Percentiles rank a stretch among this genome's conserved stretches.
Conservation (phyloP, 2,113 vertebrate species). For the Odontophorus gujanensis region DNA sequence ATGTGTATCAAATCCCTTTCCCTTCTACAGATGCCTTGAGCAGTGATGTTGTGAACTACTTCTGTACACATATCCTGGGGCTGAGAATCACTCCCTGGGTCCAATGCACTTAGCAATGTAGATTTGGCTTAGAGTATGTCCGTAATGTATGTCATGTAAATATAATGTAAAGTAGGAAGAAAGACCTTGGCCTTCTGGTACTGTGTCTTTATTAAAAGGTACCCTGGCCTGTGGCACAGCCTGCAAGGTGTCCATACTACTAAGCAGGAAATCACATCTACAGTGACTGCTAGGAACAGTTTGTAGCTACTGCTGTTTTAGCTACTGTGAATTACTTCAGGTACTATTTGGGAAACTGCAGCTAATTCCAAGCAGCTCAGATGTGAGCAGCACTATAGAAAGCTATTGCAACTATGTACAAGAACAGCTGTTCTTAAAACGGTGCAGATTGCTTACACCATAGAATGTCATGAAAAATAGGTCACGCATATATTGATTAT, state of each 20-base stretch:
- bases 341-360: background rate
- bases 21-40: background rate
- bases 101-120: background rate
- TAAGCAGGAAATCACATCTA: background rate
- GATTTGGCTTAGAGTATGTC: background rate
- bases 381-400: background rate
- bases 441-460: background rate
- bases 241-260: accelerated
- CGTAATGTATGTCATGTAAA: background rate
- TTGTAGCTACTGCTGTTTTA: background rate
- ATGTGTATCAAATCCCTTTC: background rate
- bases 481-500: background rate
- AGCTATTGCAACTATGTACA: background rate
- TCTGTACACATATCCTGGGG: background rate
- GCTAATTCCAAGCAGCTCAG: background rate
- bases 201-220: background rate
- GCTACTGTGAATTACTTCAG: accelerated
- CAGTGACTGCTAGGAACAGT: background rate
- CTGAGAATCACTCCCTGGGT: too few species aligned
- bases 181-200: accelerated
- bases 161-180: background rate
- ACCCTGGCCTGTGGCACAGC: background rate
- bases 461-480: background rate
- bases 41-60: background rate
- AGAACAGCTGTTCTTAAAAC: background rate